Percentiles rank a stretch among this genome's conserved stretches.
These are phyloP conservation scores for Isotomurus palustris DNA, from an alignment of 2,888 invertebrate species.

Conservation along the genomic window DNA sequence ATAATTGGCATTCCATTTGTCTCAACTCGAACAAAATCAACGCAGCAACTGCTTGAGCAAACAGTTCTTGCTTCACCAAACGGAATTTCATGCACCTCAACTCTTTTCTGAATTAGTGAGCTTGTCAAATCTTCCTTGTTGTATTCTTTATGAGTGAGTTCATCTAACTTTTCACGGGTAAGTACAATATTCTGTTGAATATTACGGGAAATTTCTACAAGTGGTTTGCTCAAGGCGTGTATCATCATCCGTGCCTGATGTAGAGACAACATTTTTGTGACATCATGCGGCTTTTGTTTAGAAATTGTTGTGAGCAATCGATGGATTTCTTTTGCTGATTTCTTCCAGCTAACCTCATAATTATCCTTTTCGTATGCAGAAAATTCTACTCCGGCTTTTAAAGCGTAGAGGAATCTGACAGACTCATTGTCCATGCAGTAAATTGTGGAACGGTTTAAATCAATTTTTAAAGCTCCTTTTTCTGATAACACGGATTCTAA, in stretches of 20 bases:
- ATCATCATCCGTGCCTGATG: slow-evolving; percentile 23
- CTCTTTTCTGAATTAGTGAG: neutral
- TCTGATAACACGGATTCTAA: slow-evolving; percentile 13
- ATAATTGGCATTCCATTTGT: slow-evolving; percentile 6
- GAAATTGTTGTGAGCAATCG: slow-evolving; percentile 21
- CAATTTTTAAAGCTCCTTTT: slow-evolving; percentile 16
- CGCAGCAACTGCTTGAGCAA: slow-evolving; percentile 10
- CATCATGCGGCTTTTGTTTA: slow-evolving; percentile 13
- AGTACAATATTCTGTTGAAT: slow-evolving; percentile 18
- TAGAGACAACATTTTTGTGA: slow-evolving; percentile 18
- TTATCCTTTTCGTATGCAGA: slow-evolving; percentile 10
- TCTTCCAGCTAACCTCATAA: slow-evolving; percentile 23
- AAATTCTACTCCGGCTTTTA: slow-evolving; percentile 24
- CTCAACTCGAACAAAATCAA: no score
- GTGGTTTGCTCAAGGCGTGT: slow-evolving; percentile 8
- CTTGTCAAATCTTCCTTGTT: neutral
- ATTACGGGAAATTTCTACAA: slow-evolving; percentile 19
- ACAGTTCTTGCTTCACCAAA: slow-evolving; percentile 19
- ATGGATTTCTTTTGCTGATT: slow-evolving; percentile 20
- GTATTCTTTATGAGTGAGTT: neutral
- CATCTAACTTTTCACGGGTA: slow-evolving; percentile 5
- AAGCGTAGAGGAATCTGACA: slow-evolving; percentile 29
- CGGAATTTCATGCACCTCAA: neutral
- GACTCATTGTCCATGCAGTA: slow-evolving; percentile 38
- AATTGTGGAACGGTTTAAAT: slow-evolving; percentile 4